Evolutionary conservation across 64 coral and sea anemone species (phyloP).

Genomic region (Platygyra sinensis): DNA sequence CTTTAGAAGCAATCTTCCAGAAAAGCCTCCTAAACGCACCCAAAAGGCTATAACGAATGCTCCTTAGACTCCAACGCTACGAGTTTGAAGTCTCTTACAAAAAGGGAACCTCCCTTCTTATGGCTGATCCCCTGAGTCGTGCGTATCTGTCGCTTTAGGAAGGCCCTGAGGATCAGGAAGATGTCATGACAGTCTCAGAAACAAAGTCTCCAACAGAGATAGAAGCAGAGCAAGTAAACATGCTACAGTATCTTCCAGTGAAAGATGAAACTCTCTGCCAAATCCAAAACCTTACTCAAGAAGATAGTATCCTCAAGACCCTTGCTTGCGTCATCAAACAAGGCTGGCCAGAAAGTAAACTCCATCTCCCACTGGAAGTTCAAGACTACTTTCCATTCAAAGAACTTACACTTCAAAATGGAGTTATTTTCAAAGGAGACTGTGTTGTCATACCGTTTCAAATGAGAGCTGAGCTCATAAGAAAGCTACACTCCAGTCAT

Average conservation of each 20-base stretch:
- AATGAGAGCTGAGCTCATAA: too few relatives aligned
- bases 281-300: slow-evolving; percentile 16
- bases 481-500: too few relatives aligned
- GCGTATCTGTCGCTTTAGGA: too few relatives aligned
- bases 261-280: slow-evolving; percentile 30
- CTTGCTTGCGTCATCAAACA: background rate
- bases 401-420: slow-evolving; percentile 41
- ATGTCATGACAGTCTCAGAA: too few relatives aligned
- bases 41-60: slow-evolving; percentile 42
- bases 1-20: slow-evolving; percentile 50
- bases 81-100: slow-evolving; percentile 36
- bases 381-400: slow-evolving; percentile 40
- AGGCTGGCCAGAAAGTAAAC: too few relatives aligned
- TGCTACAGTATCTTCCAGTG: too few relatives aligned
- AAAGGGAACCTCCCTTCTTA: slow-evolving; percentile 46
- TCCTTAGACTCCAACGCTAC: slow-evolving; percentile 49
- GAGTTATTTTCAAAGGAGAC: slow-evolving; percentile 52
- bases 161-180: too few relatives aligned
- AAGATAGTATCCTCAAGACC: background rate
- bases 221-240: too few relatives aligned
- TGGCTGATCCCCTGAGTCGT: too few relatives aligned
- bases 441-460: slow-evolving; percentile 34
- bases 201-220: too few relatives aligned
- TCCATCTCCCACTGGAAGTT: too few relatives aligned
- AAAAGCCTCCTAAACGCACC: too few relatives aligned